A percentile compares a stretch with the other conserved stretches of the same genome.
These are phyloP conservation scores for Gila orcuttii DNA, from an alignment of 2,113 vertebrate genomes.

Conservation along the genomic window DNA sequence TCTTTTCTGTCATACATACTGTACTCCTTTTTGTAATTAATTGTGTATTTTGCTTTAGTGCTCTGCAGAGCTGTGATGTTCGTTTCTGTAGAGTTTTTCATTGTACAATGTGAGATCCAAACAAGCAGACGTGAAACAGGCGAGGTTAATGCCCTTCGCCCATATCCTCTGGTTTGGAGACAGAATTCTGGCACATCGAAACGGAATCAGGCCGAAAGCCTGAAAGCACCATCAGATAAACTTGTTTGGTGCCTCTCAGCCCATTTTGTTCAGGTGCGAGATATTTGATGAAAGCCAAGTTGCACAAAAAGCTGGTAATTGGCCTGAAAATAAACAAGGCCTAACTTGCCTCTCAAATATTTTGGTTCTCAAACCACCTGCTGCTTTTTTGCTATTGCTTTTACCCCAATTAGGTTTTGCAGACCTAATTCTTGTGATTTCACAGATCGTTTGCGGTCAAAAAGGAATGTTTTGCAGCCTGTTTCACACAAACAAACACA, in stretches of 20 bases:
- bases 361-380: conserved; percentile 31
- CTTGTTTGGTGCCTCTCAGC: conserved; percentile 15
- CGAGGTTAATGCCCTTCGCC: conserved; percentile 10
- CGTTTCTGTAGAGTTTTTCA: conserved; percentile 5
- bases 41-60: neutral
- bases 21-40: neutral
- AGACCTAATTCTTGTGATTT: conserved; percentile 40
- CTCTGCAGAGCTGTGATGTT: neutral
- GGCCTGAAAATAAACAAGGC: conserved; percentile 40
- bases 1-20: neutral
- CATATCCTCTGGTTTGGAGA: neutral
- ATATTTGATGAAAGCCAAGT: conserved; percentile 18
- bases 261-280: conserved; percentile 7
- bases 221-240: conserved; percentile 19
- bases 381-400: conserved; percentile 9
- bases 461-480: conserved; percentile 2
- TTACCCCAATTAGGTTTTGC: conserved; percentile 43
- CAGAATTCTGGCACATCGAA: neutral
- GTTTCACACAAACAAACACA: conserved; percentile 49
- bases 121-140: neutral
- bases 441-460: neutral
- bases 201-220: neutral
- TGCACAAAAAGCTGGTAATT: conserved; percentile 16
- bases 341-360: conserved; percentile 27
- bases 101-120: conserved; percentile 9